Conservation (phyloP, 2,888 invertebrate species). For the Exocentrus adspersus region DNA sequence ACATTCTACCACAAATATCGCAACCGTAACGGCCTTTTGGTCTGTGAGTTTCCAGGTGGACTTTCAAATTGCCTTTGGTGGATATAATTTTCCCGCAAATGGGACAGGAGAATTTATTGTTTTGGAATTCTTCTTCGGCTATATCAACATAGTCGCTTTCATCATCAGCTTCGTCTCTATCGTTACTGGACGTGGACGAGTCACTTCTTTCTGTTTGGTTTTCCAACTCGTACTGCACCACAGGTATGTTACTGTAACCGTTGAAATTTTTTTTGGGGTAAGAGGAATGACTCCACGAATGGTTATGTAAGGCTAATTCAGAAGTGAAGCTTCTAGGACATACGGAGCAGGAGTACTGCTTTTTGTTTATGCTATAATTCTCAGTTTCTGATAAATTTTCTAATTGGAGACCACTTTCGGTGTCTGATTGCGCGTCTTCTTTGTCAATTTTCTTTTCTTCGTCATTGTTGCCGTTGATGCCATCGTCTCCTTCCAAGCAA, state of each 20-base stretch:
- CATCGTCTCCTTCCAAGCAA: slow-evolving; percentile 61
- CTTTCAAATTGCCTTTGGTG: slow-evolving; percentile 71
- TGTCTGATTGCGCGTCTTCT: slow-evolving; percentile 50
- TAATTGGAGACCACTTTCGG: slow-evolving; percentile 16
- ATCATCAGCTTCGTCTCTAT: slow-evolving; percentile 37
- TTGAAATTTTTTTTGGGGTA: slow-evolving; percentile 41
- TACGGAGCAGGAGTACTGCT: slow-evolving; percentile 44
- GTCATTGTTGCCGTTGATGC: slow-evolving; percentile 39
- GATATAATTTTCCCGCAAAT: slow-evolving; percentile 72
- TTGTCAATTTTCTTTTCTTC: slow-evolving; percentile 45
- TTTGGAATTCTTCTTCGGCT: slow-evolving; percentile 40
- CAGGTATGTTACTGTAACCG: slow-evolving; percentile 32
- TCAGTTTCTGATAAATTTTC: slow-evolving; percentile 43
- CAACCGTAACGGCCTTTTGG: slow-evolving; percentile 72
- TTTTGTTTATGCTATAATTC: slow-evolving; percentile 43
- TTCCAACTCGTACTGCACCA: slow-evolving; percentile 30
- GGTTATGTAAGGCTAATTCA: slow-evolving; percentile 46
- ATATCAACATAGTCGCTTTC: slow-evolving; percentile 35
- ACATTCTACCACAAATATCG: slow-evolving; percentile 75
- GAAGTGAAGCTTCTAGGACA: slow-evolving; percentile 47
- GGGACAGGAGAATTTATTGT: slow-evolving; percentile 64
- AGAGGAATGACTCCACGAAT: slow-evolving; percentile 43
- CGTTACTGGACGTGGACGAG: slow-evolving; percentile 16
- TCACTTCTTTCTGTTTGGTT: slow-evolving; percentile 22
- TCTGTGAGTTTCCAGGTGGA: slow-evolving; percentile 72